Conservation (phyloP, 2,113 vertebrate species). For the Sylvilagus bachmani region DNA sequence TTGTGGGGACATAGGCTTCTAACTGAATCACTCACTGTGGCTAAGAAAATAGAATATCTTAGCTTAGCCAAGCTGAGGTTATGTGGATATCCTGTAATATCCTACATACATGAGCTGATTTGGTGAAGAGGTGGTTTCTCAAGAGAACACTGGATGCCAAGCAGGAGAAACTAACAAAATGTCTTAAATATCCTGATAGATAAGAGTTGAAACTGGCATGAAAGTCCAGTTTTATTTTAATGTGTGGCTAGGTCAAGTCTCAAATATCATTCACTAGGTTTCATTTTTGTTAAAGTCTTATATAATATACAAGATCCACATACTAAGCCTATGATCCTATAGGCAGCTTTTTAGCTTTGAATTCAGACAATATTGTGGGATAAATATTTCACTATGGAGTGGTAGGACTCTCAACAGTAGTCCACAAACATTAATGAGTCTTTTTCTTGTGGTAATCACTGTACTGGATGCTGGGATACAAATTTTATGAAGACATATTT, state of each 20-base stretch:
- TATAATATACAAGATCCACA: not conserved
- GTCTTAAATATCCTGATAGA: not conserved
- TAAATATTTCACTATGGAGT: not conserved
- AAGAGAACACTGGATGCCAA: not conserved
- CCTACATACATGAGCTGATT: not conserved
- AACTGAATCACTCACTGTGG: not conserved
- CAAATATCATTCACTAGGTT: slow-evolving; percentile 9
- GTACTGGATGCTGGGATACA: not conserved
- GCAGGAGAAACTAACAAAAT: not conserved
- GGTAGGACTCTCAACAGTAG: not conserved
- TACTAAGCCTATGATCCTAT: not conserved
- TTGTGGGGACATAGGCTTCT: not conserved
- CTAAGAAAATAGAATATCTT: not conserved
- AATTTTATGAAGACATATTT: not conserved
- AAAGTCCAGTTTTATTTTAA: slow-evolving; percentile 21
- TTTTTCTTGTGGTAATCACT: not conserved
- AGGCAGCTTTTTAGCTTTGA: not conserved
- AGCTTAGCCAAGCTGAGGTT: not conserved
- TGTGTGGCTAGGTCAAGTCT: not conserved
- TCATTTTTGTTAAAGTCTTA: not conserved
- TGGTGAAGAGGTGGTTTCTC: not conserved
- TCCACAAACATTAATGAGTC: not conserved
- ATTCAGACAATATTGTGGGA: not conserved
- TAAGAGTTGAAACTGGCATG: not conserved
- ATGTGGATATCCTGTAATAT: not conserved